phyloP scores from a whole-genome alignment of 1,140 invertebrate species.

The Vollenhovia emeryi region DNA sequence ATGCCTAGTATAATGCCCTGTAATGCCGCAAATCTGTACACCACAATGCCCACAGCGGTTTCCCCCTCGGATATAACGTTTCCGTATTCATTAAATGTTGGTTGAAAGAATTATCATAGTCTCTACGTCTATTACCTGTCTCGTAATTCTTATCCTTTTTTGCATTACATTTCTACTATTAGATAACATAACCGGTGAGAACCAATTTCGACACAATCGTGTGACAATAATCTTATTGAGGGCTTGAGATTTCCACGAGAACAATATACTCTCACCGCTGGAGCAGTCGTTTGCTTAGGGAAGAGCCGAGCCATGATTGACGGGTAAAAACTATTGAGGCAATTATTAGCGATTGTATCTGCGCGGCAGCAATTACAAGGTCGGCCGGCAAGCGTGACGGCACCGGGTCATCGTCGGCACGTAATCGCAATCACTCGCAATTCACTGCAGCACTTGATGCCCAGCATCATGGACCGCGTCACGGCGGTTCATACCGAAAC shows the following conservation, averaged over 20 bases:
- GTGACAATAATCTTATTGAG: neutral
- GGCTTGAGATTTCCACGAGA: neutral
- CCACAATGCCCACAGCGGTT: no score
- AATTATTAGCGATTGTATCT: constrained; percentile 36
- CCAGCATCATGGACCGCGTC: constrained; percentile 38
- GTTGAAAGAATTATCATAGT: neutral
- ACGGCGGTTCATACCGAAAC: constrained; percentile 47
- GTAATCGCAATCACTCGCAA: constrained; percentile 23
- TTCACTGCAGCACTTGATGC: constrained; percentile 48
- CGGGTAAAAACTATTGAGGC: constrained; percentile 12
- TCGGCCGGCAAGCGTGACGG: constrained; percentile 56
- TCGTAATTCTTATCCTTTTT: neutral
- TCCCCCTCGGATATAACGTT: no score
- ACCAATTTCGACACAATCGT: neutral
- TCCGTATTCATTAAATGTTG: neutral
- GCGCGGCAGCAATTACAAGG: constrained; percentile 58
- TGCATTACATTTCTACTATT: neutral
- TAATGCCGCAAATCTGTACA: no score
- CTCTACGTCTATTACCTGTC: neutral
- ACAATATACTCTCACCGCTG: neutral
- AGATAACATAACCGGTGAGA: no score
- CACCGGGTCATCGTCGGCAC: constrained; percentile 49
- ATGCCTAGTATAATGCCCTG: no score
- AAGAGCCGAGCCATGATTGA: constrained; percentile 3
- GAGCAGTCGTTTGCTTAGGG: neutral